Percentiles rank a stretch among this genome's conserved stretches.
phyloP scores from a whole-genome alignment of 2,888 invertebrate species.

The Catocala nupta region DNA sequence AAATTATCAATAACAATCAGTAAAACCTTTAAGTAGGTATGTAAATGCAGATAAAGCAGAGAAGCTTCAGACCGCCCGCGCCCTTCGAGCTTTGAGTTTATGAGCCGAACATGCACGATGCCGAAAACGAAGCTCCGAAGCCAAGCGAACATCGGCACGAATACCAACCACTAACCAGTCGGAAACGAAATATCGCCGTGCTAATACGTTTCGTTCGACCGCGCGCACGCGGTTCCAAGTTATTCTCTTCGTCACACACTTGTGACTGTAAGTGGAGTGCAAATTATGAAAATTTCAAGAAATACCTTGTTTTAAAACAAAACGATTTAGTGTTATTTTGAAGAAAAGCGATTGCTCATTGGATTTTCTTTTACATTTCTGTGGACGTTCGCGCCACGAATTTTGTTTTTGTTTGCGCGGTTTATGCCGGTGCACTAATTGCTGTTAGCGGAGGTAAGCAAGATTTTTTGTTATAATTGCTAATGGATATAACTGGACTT shows the following conservation, averaged over 20 bases:
- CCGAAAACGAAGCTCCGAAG: slow-evolving; percentile 39
- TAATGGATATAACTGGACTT: slow-evolving; percentile 49
- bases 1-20: slow-evolving; percentile 45
- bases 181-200: slow-evolving; percentile 61
- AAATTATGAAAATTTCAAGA: slow-evolving; percentile 61
- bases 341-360: slow-evolving; percentile 36
- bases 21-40: slow-evolving; percentile 51
- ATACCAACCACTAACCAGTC: slow-evolving; percentile 55
- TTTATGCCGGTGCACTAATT: slow-evolving; percentile 75
- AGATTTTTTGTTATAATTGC: slow-evolving; percentile 64
- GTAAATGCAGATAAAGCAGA: slow-evolving; percentile 52
- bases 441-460: slow-evolving; percentile 79
- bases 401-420: slow-evolving; percentile 70
- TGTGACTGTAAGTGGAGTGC: slow-evolving; percentile 82
- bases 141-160: slow-evolving; percentile 36
- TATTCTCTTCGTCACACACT: slow-evolving; percentile 76
- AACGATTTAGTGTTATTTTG: slow-evolving; percentile 43
- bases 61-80: slow-evolving; percentile 53
- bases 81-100: slow-evolving; percentile 41
- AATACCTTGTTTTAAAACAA: slow-evolving; percentile 43
- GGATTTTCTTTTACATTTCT: slow-evolving; percentile 55
- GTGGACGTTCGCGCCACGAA: slow-evolving; percentile 57
- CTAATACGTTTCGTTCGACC: slow-evolving; percentile 64
- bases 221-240: slow-evolving; percentile 62
- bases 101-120: slow-evolving; percentile 42